Conservation (phyloP, 2,888 invertebrate species). For the Empis stercorea region DNA sequence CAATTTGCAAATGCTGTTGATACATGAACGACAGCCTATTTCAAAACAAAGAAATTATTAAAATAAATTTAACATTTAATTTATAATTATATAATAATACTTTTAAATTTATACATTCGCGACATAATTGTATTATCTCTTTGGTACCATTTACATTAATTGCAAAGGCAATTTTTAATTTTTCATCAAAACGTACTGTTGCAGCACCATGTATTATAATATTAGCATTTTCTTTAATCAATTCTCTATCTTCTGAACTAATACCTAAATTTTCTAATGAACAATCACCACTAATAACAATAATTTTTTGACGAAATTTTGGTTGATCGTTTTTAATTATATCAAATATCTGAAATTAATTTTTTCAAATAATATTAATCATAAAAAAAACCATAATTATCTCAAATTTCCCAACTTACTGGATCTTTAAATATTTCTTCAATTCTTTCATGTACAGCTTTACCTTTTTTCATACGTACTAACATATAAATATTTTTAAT, state of each 20-base stretch:
- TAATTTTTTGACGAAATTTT: conserved; percentile 30
- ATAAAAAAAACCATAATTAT: no score
- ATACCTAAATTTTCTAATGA: conserved; percentile 29
- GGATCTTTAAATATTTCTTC: conserved; percentile 55
- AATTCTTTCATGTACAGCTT: conserved; percentile 49
- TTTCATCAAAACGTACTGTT: conserved; percentile 67
- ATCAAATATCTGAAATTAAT: conserved; percentile 21
- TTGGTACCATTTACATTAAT: conserved; percentile 57
- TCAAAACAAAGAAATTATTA: conserved; percentile 12
- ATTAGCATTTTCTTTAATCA: conserved; percentile 32
- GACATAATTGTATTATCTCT: conserved; percentile 48
- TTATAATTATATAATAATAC: conserved; percentile 28
- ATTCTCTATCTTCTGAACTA: conserved; percentile 24
- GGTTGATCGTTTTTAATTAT: conserved; percentile 19
- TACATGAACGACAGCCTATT: conserved; percentile 34
- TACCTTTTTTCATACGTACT: conserved; percentile 45
- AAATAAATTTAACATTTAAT: neutral
- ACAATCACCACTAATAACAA: conserved; percentile 34
- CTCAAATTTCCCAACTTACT: no score
- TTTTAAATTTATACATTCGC: conserved; percentile 47
- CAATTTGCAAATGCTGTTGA: conserved; percentile 37
- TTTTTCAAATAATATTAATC: no score
- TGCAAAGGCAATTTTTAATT: conserved; percentile 49
- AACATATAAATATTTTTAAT: conserved; percentile 43
- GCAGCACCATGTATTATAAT: conserved; percentile 81